Percentiles rank a stretch among this genome's conserved stretches.
Evolutionary conservation across 2,113 vertebrate genomes (phyloP).

Genomic region (Lonchura striata): DNA sequence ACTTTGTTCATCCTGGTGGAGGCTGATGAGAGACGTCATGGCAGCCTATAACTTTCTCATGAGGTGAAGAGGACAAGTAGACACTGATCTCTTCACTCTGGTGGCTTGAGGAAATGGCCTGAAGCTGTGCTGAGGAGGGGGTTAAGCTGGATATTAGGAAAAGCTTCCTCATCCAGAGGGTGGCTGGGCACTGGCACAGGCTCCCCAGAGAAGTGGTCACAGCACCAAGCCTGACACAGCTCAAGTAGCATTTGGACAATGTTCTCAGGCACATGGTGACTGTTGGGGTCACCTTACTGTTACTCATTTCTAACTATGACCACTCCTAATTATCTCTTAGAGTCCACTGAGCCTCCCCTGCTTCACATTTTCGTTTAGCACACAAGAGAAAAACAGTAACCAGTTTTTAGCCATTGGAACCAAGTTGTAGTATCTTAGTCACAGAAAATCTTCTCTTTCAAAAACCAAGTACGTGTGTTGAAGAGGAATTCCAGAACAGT

Average conservation of each 20-base stretch:
- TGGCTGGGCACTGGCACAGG: not conserved
- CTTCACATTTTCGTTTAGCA: not conserved
- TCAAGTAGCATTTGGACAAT: not conserved
- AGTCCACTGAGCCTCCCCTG: not conserved
- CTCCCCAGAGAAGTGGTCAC: not conserved
- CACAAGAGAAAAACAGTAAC: not conserved
- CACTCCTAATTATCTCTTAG: not conserved
- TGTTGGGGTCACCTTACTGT: not conserved
- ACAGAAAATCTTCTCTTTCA: not conserved
- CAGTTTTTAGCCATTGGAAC: not conserved
- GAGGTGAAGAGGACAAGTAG: not conserved
- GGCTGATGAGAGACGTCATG: not conserved
- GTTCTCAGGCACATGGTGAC: not conserved
- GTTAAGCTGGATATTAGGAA: not conserved
- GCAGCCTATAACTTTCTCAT: not conserved
- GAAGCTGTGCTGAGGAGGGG: not conserved
- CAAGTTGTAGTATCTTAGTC: not conserved
- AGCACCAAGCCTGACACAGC: not conserved
- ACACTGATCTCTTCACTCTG: not conserved
- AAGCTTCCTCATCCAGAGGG: not conserved
- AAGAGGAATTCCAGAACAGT: not conserved
- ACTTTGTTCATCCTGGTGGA: not conserved
- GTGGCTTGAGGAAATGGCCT: accelerated
- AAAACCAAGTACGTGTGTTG: not conserved
- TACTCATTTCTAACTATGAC: not conserved